These are phyloP conservation scores for Hylaeus volcanicus DNA, from an alignment of 1,140 invertebrate species.

Conservation along the genomic window DNA sequence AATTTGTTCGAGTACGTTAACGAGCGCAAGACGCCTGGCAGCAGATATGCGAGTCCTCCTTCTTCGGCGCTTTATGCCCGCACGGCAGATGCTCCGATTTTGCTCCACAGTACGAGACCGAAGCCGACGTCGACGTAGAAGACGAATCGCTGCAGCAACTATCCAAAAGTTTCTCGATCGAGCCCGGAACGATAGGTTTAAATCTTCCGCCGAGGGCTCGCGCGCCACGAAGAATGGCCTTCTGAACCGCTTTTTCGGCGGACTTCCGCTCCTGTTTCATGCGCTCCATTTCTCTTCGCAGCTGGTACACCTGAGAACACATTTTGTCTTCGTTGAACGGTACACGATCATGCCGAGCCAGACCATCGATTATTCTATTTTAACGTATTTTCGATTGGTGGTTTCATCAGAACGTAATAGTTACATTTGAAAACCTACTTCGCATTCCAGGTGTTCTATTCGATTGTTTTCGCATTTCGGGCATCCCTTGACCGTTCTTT, in stretches of 20 bases:
- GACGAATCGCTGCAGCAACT: slow-evolving; percentile 27
- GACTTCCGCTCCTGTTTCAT: slow-evolving; percentile 30
- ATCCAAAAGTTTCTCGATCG: slow-evolving; percentile 50
- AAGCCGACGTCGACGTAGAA: neutral
- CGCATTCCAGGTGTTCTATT: slow-evolving; percentile 23
- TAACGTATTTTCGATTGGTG: too few species aligned
- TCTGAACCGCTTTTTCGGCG: slow-evolving; percentile 51
- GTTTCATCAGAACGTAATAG: neutral
- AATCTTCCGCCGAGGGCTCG: slow-evolving; percentile 47
- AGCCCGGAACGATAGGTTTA: slow-evolving; percentile 31
- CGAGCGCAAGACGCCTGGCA: neutral
- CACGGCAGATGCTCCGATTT: neutral
- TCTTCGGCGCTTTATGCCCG: neutral
- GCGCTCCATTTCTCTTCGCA: slow-evolving; percentile 34
- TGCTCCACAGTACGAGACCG: neutral
- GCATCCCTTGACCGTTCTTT: neutral
- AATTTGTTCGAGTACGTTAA: neutral
- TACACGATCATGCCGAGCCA: neutral
- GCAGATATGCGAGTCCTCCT: neutral
- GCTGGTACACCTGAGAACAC: slow-evolving; percentile 25
- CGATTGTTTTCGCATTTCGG: slow-evolving; percentile 35
- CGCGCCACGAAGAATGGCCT: slow-evolving; percentile 50
- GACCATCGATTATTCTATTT: too few species aligned
- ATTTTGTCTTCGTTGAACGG: neutral
- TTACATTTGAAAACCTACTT: neutral